A percentile compares a stretch with the other conserved stretches of the same genome.
phyloP scores from a whole-genome alignment of 1,140 invertebrate species.

The Cydia strobilella region DNA sequence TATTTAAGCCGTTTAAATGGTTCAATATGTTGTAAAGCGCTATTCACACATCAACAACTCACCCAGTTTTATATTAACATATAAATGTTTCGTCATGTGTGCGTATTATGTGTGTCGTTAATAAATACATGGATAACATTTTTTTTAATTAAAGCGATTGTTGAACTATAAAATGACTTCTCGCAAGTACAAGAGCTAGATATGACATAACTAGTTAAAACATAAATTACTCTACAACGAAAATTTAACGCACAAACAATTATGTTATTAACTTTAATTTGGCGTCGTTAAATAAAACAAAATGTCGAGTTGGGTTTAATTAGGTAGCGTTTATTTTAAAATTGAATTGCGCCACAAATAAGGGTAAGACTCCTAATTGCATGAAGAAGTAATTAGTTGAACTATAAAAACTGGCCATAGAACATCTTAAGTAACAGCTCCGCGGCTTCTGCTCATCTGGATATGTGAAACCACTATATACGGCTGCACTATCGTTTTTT shows the following conservation, averaged over 20 bases:
- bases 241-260: constrained; percentile 25
- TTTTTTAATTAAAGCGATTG: constrained; percentile 13
- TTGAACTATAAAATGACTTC: constrained; percentile 2
- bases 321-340: constrained; percentile 9
- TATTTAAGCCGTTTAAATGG: not conserved
- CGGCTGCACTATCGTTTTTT: not conserved
- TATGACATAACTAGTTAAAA: constrained; percentile 16
- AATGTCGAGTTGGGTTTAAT: constrained; percentile 25
- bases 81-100: constrained; percentile 20
- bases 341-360: constrained; percentile 15
- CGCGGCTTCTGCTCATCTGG: not conserved
- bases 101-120: not conserved
- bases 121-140: constrained; percentile 2
- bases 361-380: constrained; percentile 9
- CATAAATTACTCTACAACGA: not conserved
- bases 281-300: constrained; percentile 27
- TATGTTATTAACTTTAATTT: constrained; percentile 33
- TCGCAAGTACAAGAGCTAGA: not conserved
- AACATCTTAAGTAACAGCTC: not conserved
- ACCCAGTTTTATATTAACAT: constrained; percentile 24
- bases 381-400: constrained; percentile 24
- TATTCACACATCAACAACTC: constrained; percentile 16
- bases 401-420: constrained; percentile 18
- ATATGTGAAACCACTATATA: not conserved
- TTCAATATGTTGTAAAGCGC: not conserved